Base-by-base conservation (phyloP, 64 coral and sea anemone species). In the Pocillopora damicornis region DNA sequence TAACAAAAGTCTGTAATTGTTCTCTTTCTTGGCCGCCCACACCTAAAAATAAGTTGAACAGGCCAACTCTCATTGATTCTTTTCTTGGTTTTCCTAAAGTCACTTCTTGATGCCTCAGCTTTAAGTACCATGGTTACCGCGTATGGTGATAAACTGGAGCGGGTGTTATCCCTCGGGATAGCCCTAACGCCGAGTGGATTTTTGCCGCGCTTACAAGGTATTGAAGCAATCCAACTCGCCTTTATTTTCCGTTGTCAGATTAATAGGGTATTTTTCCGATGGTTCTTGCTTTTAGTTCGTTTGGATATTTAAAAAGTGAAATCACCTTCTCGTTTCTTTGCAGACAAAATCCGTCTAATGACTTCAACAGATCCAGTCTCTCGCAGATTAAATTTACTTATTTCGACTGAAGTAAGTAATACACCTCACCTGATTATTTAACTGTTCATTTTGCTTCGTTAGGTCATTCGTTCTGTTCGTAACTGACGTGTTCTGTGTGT, bases 351-450 rank as follows among this genome's bases (percentile, higher is more conserved):
- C 57, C 64, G 81, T 58, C 81, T 69, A 2, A 17, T 71, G 64
- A 85, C 81, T 9, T 56, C 15, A 68, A 85, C 64, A 72, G 37
- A 85, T 73, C 36, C 81, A 1, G 81, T 15, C 65, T 72, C 81
- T 22, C 81, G 64, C 16, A 85, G 38, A 25, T 75, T 58, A 80
- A 67, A 14, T 72, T 93, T 83, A 51, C n/a, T 69, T 56, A 73
- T 68, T 58, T 83, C 72, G 67, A 85, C 66, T 71, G 60, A 69
- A 81, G 91, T 92, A 75, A 81, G 85, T 75, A n/a, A 73, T 14
- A n/a, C 77, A 13, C 62, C 5, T 35, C 11, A 16, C 1, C 30
- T 3, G 11, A 16, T 23, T 15, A 10, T 1, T 68, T 88, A 45
- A 26, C 25, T 12, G 5, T 65, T 13, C n/a, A 18, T 18, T 9